These are phyloP conservation scores for Triplophysa rosa DNA, from an alignment of 2,113 vertebrate genomes.

Conservation along the genomic window DNA sequence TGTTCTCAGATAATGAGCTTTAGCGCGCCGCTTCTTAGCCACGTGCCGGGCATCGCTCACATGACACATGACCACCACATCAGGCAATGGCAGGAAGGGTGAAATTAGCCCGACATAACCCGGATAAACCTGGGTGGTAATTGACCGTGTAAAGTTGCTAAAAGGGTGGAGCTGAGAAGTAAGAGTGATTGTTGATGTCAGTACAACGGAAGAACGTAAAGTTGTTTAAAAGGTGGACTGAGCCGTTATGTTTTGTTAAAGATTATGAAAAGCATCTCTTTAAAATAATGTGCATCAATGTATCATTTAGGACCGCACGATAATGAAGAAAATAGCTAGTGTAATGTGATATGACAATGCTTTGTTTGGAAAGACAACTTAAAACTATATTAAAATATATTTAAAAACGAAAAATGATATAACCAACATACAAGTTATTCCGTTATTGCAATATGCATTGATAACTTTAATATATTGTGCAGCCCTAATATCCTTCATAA, in stretches of 20 bases:
- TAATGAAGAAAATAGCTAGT: too few relatives aligned
- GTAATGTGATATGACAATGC: too few relatives aligned
- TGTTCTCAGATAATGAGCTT: constrained; percentile 30
- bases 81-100: constrained; percentile 4
- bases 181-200: background rate
- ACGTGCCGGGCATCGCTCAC: background rate
- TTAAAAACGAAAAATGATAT: too few relatives aligned
- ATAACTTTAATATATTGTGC: too few relatives aligned
- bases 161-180: background rate
- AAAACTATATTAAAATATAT: too few relatives aligned
- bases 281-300: background rate
- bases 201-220: background rate
- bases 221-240: background rate
- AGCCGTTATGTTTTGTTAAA: background rate
- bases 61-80: constrained; percentile 2
- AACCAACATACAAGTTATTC: too few relatives aligned
- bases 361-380: too few relatives aligned
- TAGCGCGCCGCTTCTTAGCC: background rate
- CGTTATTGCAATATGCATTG: too few relatives aligned
- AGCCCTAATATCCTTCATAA: background rate
- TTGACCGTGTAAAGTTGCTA: background rate
- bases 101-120: constrained; percentile 12
- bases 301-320: background rate
- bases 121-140: background rate
- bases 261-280: background rate